Evolutionary conservation across 2,113 vertebrate genomes (phyloP).

Genomic region (Prochilodus magdalenae): DNA sequence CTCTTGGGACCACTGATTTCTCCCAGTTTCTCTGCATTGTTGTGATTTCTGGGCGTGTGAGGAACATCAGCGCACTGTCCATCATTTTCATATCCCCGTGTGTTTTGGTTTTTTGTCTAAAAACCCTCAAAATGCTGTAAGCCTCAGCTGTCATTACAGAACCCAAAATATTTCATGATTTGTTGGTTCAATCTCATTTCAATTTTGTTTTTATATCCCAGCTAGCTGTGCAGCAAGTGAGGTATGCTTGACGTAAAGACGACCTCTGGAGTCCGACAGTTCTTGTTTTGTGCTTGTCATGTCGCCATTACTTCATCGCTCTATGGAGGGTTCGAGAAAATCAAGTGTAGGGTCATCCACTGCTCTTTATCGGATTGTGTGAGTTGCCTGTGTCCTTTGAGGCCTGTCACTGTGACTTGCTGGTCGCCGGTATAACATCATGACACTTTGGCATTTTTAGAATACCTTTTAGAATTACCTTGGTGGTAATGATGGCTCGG

Average conservation of each 20-base stretch:
- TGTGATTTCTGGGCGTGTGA: constrained; percentile 25
- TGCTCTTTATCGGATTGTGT: background rate
- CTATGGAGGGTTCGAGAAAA: background rate
- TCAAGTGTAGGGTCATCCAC: background rate
- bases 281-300: background rate
- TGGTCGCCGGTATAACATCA: background rate
- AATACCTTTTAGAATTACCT: too few relatives aligned
- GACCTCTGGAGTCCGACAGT: background rate
- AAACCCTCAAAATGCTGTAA: constrained; percentile 33
- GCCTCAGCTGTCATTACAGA: constrained; percentile 21
- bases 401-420: background rate
- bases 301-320: background rate
- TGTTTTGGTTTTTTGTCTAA: constrained; percentile 34
- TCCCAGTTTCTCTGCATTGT: constrained; percentile 14
- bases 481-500: too few relatives aligned
- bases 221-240: background rate
- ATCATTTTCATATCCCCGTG: constrained; percentile 39
- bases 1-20: constrained; percentile 14
- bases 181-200: too few relatives aligned
- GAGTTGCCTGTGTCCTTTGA: background rate
- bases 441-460: background rate
- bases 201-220: constrained; percentile 4
- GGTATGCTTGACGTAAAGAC: background rate
- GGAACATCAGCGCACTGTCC: constrained; percentile 43
- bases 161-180: too few relatives aligned